Percentiles rank a stretch among this genome's conserved stretches.
phyloP scores from a whole-genome alignment of 2,888 invertebrate species.

The Meandrusa payeni region DNA sequence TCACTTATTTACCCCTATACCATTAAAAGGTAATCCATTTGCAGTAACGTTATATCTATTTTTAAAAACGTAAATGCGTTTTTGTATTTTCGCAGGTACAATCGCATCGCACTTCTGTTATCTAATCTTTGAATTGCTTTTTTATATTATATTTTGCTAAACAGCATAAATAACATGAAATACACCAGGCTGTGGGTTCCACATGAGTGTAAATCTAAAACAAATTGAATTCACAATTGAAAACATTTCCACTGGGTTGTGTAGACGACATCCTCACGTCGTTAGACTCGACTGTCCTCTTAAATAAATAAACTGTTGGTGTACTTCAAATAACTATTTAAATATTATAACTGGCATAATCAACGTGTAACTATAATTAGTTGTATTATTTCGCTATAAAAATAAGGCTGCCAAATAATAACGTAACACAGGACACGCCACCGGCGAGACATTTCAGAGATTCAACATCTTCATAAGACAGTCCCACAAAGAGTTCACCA shows the following conservation, averaged over 20 bases:
- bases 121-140: too few species aligned
- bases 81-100: constrained; percentile 19
- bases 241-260: too few species aligned
- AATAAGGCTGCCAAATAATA: constrained; percentile 1
- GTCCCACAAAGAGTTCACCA: neutral
- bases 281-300: neutral
- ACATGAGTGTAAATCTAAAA: too few species aligned
- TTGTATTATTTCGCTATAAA: constrained; percentile 3
- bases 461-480: neutral
- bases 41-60: too few species aligned
- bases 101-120: too few species aligned
- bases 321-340: constrained; percentile 16
- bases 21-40: too few species aligned
- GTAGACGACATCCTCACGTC: too few species aligned
- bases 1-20: too few species aligned
- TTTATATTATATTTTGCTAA: too few species aligned
- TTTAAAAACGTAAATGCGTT: too few species aligned
- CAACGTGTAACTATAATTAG: constrained; percentile 1
- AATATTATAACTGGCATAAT: constrained; percentile 21
- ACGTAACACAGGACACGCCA: neutral
- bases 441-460: neutral
- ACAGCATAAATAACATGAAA: too few species aligned
- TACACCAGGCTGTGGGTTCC: constrained; percentile 2
- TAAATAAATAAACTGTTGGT: constrained; percentile 19
- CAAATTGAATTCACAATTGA: too few species aligned